Base-by-base conservation (phyloP, 2,797 vertebrate species). In the Muraenolepis orangiensis region DNA sequence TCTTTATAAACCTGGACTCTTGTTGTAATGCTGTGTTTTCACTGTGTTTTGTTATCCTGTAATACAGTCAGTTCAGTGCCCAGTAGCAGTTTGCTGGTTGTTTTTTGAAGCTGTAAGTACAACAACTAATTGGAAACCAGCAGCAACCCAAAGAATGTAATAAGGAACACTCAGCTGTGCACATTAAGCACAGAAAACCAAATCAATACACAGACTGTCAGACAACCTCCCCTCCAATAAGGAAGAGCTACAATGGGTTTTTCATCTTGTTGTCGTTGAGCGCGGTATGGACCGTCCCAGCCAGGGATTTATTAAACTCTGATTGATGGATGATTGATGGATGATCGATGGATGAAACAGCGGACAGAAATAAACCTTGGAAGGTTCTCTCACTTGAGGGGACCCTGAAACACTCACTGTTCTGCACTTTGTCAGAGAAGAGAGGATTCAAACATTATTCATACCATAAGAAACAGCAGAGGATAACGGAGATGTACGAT, bases 301-400 rank as follows among this genome's bases (percentile, higher is more conserved):
- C n/a, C 57, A 26, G 57, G 57, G 26, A 64, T 64, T 64, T 64
- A 64, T 64, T 64, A 26, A 64, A 69, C 72, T 18, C 72, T 78
- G 66, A 86, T 18, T 36, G 77, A 82, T 80, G 85, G 78, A 82
- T 81, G 78, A 78, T n/a, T n/a, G n/a, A n/a, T n/a, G n/a, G n/a
- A n/a, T 78, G 66, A 86, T 18, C 32, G 77, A 82, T 80, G 85
- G 78, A 82, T 81, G 78, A 78, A 85, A 75, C 74, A 75, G 51
- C n/a, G 79, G 82, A 75, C 74, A 74, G 66, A 76, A 83, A 87
- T 83, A 88, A 86, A 80, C 71, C 80, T 78, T 73, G 42, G 83
- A 84, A 76, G 69, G 76, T 76, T 85, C 69, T 76, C 81, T 74
- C 72, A 71, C 72, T 76, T 79, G 66, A 78, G 83, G 83, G 84